Base-by-base conservation (phyloP, 1,140 invertebrate genomes). In the Atta texana region DNA sequence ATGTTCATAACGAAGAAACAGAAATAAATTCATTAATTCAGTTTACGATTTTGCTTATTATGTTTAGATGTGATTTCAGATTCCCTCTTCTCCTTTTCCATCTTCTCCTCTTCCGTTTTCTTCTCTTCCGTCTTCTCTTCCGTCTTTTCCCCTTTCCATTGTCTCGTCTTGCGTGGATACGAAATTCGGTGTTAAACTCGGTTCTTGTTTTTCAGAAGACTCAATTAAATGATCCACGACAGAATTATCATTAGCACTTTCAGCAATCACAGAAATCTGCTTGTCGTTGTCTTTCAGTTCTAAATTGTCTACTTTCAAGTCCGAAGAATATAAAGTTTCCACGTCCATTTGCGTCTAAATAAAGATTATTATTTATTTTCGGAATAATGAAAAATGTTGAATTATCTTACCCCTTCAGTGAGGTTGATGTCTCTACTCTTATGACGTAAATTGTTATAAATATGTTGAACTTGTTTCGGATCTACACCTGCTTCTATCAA, bases 401-500 rank as follows among this genome's bases (percentile, higher is more conserved):
- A 63, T 44, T 53, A 57, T 64, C 81, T 89, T 92, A 93, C 92
- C 89, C 81, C 91, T 88, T 90, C 74, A 34, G 71, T 69, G 59
- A 87, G 21, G 53, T 66, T 61, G 8, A 86, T 88, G 69, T 94
- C 94, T 77, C 90, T 94, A 61, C 93, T 94, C 69, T 87, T 93
- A 7, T 89, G 59, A 57, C 88, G 91, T 31, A 95, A 87, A 82
- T 84, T 92, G 64, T 87, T 91, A 64, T 91, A 94, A 87, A 95
- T 94, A 7, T 91, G 66, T 74, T 93, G 89, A 44, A 93, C 92
- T 88, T 93, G 91, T 44, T 91, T 76, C 3, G 93, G 94, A 71
- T 92, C 85, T 31, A 95, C 91, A 51, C 94, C 87, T 39, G 92
- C 92, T 86, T 95, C 94, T 68, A 94, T 86, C 55, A 95, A 88